Evolutionary conservation across 2,888 invertebrate species (phyloP).

Genomic region (Epirrita christyi): DNA sequence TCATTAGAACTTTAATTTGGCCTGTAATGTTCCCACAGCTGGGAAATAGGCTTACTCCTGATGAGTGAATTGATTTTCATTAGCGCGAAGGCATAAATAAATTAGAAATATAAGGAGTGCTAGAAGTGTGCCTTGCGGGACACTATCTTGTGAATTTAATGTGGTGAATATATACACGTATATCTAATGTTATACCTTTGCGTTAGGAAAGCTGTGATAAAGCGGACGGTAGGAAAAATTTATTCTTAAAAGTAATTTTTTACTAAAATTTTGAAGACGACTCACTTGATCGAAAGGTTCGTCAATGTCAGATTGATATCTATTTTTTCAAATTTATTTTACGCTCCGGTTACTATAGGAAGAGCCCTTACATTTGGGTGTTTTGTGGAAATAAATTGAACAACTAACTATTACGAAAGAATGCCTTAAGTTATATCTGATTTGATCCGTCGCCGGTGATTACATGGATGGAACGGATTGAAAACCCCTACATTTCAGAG

Average conservation of each 20-base stretch:
- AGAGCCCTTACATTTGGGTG: background rate
- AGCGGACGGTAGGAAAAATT: slow-evolving; percentile 48
- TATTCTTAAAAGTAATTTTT: slow-evolving; percentile 43
- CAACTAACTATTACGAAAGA: background rate
- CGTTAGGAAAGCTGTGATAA: slow-evolving; percentile 73
- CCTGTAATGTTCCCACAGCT: slow-evolving; percentile 1
- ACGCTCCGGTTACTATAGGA: slow-evolving; percentile 11
- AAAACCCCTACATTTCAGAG: background rate
- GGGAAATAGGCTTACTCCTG: background rate
- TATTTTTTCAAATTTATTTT: slow-evolving; percentile 46
- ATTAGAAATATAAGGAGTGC: slow-evolving; percentile 54
- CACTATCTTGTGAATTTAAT: slow-evolving; percentile 50
- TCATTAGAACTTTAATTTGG: background rate
- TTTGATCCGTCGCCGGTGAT: background rate
- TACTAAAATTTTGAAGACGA: slow-evolving; percentile 45
- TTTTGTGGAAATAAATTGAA: background rate
- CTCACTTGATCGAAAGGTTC: slow-evolving; percentile 59
- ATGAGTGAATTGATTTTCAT: background rate
- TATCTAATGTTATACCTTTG: slow-evolving; percentile 46
- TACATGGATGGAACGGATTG: background rate
- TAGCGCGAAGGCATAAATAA: slow-evolving; percentile 26
- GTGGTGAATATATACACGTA: slow-evolving; percentile 50
- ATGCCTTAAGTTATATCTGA: background rate
- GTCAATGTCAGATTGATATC: slow-evolving; percentile 50
- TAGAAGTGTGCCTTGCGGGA: slow-evolving; percentile 70